Evolutionary conservation across 2,797 vertebrate species (phyloP).

Genomic region (Squalus acanthias): DNA sequence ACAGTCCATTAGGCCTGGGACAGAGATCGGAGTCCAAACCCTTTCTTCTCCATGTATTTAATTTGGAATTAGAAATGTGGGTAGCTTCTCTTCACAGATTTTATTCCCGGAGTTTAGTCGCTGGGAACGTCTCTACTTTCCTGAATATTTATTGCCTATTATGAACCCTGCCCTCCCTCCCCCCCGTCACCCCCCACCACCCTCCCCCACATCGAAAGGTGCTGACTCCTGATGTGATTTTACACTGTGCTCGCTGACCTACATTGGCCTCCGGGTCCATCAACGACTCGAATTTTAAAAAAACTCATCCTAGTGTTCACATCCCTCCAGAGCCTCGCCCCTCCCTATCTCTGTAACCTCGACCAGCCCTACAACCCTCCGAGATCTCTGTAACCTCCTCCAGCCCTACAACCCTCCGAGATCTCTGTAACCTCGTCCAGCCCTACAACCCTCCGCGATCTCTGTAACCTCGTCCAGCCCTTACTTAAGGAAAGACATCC

Average conservation of each 20-base stretch:
- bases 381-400: no score
- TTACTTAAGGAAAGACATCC: no score
- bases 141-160: neutral
- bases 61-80: neutral
- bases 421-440: no score
- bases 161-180: neutral
- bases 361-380: no score
- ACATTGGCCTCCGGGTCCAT: neutral
- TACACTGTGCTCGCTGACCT: neutral
- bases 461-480: no score
- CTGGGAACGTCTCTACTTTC: neutral
- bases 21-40: neutral
- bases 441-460: no score
- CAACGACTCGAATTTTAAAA: neutral
- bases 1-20: slow-evolving; percentile 12
- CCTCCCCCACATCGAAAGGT: neutral
- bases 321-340: no score
- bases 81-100: neutral
- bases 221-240: neutral
- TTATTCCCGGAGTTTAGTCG: neutral
- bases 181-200: neutral
- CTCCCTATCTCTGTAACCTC: no score
- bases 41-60: neutral
- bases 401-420: no score
- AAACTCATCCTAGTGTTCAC: neutral